Conservation (phyloP, 2,113 vertebrate genomes). For the Dipodomys spectabilis region DNA sequence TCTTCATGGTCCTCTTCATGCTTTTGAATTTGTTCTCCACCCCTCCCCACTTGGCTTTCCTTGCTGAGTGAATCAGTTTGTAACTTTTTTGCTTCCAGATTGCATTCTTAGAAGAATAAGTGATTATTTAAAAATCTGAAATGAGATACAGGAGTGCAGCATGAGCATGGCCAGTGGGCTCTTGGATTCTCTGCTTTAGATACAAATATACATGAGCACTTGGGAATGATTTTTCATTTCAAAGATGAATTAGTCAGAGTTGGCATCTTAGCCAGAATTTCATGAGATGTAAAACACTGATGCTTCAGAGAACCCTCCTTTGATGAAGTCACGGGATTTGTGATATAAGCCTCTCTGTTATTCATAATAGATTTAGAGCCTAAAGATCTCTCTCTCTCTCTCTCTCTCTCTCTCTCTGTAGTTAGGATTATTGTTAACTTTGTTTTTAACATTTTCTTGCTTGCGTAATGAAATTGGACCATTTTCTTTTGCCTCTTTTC, state of each 20-base stretch:
- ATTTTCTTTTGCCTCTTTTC: not conserved
- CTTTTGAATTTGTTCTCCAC: not conserved
- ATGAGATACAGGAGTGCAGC: slow-evolving; percentile 50
- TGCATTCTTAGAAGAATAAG: slow-evolving; percentile 61
- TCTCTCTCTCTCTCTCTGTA: no score
- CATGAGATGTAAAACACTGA: slow-evolving; percentile 37
- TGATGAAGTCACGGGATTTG: slow-evolving; percentile 46
- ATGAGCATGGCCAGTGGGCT: slow-evolving; percentile 1
- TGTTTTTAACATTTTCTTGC: slow-evolving; percentile 39
- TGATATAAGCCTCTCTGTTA: slow-evolving; percentile 10
- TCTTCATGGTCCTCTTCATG: not conserved
- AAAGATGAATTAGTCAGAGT: slow-evolving; percentile 21
- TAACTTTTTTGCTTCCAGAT: slow-evolving; percentile 42
- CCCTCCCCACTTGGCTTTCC: not conserved
- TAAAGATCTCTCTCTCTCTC: not conserved
- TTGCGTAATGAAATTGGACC: slow-evolving; percentile 49
- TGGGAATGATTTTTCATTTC: slow-evolving; percentile 43
- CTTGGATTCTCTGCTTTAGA: slow-evolving; percentile 51
- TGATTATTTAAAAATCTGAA: slow-evolving; percentile 60
- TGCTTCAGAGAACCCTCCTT: slow-evolving; percentile 39
- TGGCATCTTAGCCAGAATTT: slow-evolving; percentile 40
- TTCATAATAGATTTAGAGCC: slow-evolving; percentile 33
- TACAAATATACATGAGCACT: slow-evolving; percentile 54
- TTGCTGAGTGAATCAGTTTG: slow-evolving; percentile 27
- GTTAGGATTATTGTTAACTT: slow-evolving; percentile 48